Evolutionary conservation across 2,888 invertebrate species (phyloP), one percentile per base, ranked within the genome.

Genomic region (Tetragonula carbonaria): DNA sequence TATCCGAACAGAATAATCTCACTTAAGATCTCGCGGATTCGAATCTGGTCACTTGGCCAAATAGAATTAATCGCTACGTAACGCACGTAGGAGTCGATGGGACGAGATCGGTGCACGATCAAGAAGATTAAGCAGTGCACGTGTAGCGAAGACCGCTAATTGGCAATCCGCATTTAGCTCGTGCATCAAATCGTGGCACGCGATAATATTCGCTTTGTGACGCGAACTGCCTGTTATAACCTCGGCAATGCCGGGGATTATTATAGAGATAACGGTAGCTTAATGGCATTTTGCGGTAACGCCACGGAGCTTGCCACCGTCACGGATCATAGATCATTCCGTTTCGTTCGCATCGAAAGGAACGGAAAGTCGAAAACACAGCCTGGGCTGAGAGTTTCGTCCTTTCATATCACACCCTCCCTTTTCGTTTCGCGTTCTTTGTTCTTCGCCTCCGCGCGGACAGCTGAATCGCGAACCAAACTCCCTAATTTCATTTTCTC

Each of bases 231-330:
- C 74, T 70, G 85, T 87, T 84, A 80, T 78, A 82, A 65, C 74
- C 80, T 45, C 63, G 62, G 72, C 80, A 73, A 80, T 82, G 74
- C n/a, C 74, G 77, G 85, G 85, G 33, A 33, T 82, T 88, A 89
- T 89, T 89, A 86, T 57, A 62, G 80, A 80, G 88, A 90, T 89
- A 90, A 90, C 82, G 83, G 87, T 78, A 83, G 85, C 76, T 85
- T 90, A 87, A 89, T 87, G 71, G 82, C 82, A 77, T 88, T 87
- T 88, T 80, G 86, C 50, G 85, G 85, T 82, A 85, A 82, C 74
- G 75, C 65, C 72, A 84, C 82, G 75, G 68, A 80, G 78, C 21
- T 65, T 74, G 51, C 51, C 62, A 78, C 68, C 59, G n/a, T 23
- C 21, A 16, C 5, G 28, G 62, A 71, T 23, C 53, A 38, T 33